These are phyloP conservation scores for Ormyrus pomaceus DNA, from an alignment of 2,888 invertebrate species.

Conservation along the genomic window DNA sequence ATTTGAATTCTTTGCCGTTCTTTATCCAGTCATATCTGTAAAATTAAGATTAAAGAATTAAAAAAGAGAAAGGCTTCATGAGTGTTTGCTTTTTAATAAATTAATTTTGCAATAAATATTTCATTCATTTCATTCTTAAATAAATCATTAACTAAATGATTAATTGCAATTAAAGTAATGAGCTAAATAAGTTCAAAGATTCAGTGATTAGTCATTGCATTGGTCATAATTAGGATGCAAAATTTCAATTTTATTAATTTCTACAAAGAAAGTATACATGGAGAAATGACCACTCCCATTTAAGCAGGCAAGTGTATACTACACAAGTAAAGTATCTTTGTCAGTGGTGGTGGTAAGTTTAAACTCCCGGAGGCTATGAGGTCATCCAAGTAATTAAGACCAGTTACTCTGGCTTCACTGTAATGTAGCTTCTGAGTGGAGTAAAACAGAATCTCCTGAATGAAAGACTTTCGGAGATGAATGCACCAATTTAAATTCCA, in stretches of 20 bases:
- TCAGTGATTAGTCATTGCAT: background rate
- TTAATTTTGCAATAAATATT: background rate
- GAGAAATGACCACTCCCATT: constrained; percentile 62
- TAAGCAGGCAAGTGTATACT: constrained; percentile 46
- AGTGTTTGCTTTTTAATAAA: background rate
- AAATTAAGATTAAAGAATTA: background rate
- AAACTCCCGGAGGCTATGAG: constrained; percentile 72
- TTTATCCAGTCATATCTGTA: constrained; percentile 93
- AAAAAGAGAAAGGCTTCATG: too few relatives aligned
- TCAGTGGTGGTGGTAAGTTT: constrained; percentile 68
- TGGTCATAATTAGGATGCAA: constrained; percentile 26
- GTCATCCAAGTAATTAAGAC: constrained; percentile 75
- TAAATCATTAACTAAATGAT: background rate
- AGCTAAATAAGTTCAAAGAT: background rate
- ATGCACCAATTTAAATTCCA: constrained; percentile 56
- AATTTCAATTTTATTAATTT: constrained; percentile 38
- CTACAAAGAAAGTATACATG: constrained; percentile 28
- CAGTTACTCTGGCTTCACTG: constrained; percentile 69
- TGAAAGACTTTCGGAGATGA: constrained; percentile 54
- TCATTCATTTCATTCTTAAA: background rate
- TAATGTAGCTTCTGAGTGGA: constrained; percentile 51
- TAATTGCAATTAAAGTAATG: background rate
- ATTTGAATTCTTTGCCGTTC: constrained; percentile 96
- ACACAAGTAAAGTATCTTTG: constrained; percentile 64
- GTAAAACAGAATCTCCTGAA: constrained; percentile 53